These are phyloP conservation scores for Rhea americana DNA, from an alignment of 2,113 vertebrate species.

Conservation along the genomic window DNA sequence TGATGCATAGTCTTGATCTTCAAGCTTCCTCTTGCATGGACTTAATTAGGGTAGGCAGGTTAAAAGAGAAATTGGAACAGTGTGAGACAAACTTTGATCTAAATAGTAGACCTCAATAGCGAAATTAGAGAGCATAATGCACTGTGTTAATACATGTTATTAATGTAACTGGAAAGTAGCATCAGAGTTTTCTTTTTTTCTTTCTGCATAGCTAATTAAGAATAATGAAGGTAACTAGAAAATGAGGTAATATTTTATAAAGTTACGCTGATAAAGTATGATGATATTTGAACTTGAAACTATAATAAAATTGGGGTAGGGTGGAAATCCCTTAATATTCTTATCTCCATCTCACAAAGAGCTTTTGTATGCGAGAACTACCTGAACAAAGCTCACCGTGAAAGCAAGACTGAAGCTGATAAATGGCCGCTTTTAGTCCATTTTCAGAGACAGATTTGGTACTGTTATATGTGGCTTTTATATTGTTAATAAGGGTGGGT, in stretches of 20 bases:
- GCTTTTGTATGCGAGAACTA: slow-evolving; percentile 10
- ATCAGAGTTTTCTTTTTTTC: slow-evolving; percentile 65
- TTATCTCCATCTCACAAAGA: background rate
- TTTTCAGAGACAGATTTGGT: slow-evolving; percentile 44
- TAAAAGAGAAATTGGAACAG: slow-evolving; percentile 47
- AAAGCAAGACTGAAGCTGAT: slow-evolving; percentile 30
- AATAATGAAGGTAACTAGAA: slow-evolving; percentile 74
- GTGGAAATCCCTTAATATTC: slow-evolving; percentile 31
- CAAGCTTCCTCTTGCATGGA: slow-evolving; percentile 61
- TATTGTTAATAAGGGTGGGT: slow-evolving; percentile 2
- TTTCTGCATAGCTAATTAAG: slow-evolving; percentile 71
- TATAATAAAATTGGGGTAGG: slow-evolving; percentile 47
- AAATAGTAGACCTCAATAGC: slow-evolving; percentile 63
- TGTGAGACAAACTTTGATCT: slow-evolving; percentile 61
- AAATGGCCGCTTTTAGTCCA: slow-evolving; percentile 28
- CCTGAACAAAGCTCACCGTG: slow-evolving; percentile 39
- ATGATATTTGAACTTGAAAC: slow-evolving; percentile 74
- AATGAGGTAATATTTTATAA: slow-evolving; percentile 67
- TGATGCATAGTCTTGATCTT: slow-evolving; percentile 35
- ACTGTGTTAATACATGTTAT: slow-evolving; percentile 71
- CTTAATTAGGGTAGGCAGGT: slow-evolving; percentile 59
- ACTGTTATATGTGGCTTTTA: slow-evolving; percentile 38
- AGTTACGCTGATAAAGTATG: slow-evolving; percentile 60
- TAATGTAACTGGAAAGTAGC: slow-evolving; percentile 77
- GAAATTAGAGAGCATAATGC: slow-evolving; percentile 69